These are phyloP conservation scores for Scomber scombrus DNA, from an alignment of 2,113 vertebrate genomes.

Conservation along the genomic window DNA sequence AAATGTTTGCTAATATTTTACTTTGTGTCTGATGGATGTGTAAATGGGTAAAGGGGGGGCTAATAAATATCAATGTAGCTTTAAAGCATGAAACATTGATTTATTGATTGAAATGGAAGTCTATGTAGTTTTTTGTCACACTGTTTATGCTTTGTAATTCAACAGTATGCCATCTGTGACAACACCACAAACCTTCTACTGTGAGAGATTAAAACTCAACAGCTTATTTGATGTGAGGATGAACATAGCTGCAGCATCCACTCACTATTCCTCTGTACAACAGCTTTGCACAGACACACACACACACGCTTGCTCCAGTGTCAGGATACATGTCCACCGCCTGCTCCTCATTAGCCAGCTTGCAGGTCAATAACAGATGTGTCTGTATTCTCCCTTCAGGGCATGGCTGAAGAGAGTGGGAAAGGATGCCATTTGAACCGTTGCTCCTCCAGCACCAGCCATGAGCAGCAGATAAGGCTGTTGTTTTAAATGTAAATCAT, in stretches of 20 bases:
- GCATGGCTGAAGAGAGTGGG: constrained; percentile 30
- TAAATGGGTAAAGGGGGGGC: no score
- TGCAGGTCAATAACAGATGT: constrained; percentile 66
- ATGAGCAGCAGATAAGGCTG: constrained; percentile 50
- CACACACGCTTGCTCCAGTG: constrained; percentile 5
- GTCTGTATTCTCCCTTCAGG: constrained; percentile 54
- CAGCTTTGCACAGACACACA: not conserved
- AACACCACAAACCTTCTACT: not conserved
- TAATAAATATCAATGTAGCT: not conserved
- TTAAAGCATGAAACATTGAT: not conserved
- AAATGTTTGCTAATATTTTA: not conserved
- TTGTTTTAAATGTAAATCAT: constrained; percentile 63
- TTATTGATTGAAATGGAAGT: not conserved
- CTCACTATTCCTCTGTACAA: constrained; percentile 15
- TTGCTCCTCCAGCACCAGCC: constrained; percentile 34
- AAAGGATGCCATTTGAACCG: constrained; percentile 35
- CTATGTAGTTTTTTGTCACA: not conserved
- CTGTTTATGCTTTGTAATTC: not conserved
- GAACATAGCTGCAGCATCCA: not conserved
- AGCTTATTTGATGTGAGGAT: not conserved
- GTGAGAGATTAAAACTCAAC: not conserved
- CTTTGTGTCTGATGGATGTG: not conserved
- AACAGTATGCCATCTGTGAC: not conserved
- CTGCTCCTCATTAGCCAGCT: constrained; percentile 64
- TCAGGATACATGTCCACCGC: constrained; percentile 36